Evolutionary conservation across 2,797 vertebrate species (phyloP).

Genomic region (Labeo calbasu): DNA sequence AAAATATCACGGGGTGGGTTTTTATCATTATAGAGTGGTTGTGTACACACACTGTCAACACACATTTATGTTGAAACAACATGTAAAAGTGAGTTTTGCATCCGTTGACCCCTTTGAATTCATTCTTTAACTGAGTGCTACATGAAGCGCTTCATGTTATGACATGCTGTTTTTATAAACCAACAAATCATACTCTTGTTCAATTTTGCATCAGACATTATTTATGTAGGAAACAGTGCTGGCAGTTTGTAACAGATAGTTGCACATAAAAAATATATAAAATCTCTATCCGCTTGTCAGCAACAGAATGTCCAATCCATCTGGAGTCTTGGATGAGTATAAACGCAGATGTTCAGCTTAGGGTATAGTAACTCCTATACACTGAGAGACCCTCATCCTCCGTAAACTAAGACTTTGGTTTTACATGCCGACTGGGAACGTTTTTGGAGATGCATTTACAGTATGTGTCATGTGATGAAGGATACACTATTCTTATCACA

Average conservation of each 20-base stretch:
- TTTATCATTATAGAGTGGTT: too few species aligned
- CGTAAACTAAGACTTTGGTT: constrained; percentile 28
- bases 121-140: not conserved
- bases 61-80: too few species aligned
- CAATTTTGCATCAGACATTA: not conserved
- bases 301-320: constrained; percentile 60
- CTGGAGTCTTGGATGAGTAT: constrained; percentile 58
- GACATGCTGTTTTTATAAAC: not conserved
- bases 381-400: constrained; percentile 45
- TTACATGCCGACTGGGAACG: constrained; percentile 37
- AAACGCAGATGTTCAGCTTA: constrained; percentile 68
- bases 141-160: not conserved
- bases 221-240: constrained; percentile 8
- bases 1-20: too few species aligned
- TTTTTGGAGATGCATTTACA: constrained; percentile 55
- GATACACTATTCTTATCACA: constrained; percentile 10
- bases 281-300: constrained; percentile 22
- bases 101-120: too few species aligned
- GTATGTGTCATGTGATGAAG: constrained; percentile 11
- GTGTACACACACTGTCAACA: too few species aligned
- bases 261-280: not conserved
- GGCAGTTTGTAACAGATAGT: constrained; percentile 4
- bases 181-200: not conserved
- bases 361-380: constrained; percentile 38
- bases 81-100: too few species aligned